Evolutionary conservation across 64 coral and sea anemone genomes (phyloP), one percentile per base, ranked within the genome.

Genomic region (Platygyra sinensis): DNA sequence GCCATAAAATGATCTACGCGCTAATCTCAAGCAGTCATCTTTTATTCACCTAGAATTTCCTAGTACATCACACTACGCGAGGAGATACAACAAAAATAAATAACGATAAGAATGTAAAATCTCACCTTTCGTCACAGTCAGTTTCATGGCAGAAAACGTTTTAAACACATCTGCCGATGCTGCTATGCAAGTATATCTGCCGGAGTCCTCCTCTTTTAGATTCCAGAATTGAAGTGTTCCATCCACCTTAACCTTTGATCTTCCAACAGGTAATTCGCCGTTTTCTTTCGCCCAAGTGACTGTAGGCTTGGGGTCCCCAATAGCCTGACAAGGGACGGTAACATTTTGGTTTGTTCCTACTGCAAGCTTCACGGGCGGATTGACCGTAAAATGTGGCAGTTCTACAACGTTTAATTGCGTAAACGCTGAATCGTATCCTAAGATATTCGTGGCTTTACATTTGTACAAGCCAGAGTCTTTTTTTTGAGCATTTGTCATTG

Each of bases 221-320:
- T 77, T 89, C 54, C 72, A 72, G 24, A 87, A 74, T 29, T 60
- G 19, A 11, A 93, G 52, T 13, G 71, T 86, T 75, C 75, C 76
- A 60, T 88, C 46, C 2, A 0, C 38, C 42, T 33, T 49, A 14
- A 36, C 61, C 10, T 49, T 65, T 22, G 59, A 67, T 86, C 82
- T 31, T 65, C 32, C 60, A 19, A 17, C 29, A 69, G 82, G 82
- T 38, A 86, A 31, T 22, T 22, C 15, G 4, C 62, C 62, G 31
- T 46, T 71, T 14, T 69, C 63, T 71, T 69, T 86, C 36, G 4
- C 69, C 82, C 82, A 86, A 9, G 10, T 62, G 29, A 69, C 11
- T 24, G 62, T 20, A 11, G 82, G 82, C 22, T 69, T 19, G n/a
- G 52, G 52, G 22, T 30, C 79, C 3, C 52, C 52, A 17, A 14